Evolutionary conservation across 2,888 invertebrate species (phyloP), one percentile per base, ranked within the genome.

Genomic region (Drosophila multiciliata): DNA sequence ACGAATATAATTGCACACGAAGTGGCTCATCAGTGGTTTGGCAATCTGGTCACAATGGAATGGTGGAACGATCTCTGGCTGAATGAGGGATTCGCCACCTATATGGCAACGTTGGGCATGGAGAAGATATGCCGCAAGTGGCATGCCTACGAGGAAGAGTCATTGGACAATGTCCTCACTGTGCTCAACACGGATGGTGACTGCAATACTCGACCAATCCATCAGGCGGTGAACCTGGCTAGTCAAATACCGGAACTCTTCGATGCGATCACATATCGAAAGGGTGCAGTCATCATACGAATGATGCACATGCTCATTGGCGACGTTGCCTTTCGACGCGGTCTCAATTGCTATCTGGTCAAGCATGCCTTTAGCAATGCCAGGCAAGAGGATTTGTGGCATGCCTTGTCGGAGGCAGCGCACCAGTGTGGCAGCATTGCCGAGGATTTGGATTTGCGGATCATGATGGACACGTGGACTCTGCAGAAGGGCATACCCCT

Each of bases 281-380:
- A 97, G 92, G 98, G 98, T 0, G 95, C 97, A 0, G 95, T 96
- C 0, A 94, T 99, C 48, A 95, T 99, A 67, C 94, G 98, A 38
- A 99, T 99, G 99, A 97, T 99, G 96, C 95, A 96, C 82, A 94
- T 96, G 89, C 96, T 97, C 92, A 94, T 99, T n/a, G 98, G 98
- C 0, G 95, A 96, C 58, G 94, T 95, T 0, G 94, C 96, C n/a
- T 96, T 97, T 91, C 94, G 95, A 2, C 64, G 70, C 0, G 96
- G 96, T 2, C 93, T 96, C 5, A 94, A 95, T 57, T 95, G 94
- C 61, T 97, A 97, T 91, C 93, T 97, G 8, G 91, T 93, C 0
- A 94, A 94, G 54, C 94, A 95, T 83, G 94, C 95, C 35, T 97
- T 96, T 92, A 90, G 91, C 2, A 97, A 96, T 90, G 97, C 97